Evolutionary conservation across 2,888 invertebrate genomes (phyloP).

Genomic region (Acleris sparsana): DNA sequence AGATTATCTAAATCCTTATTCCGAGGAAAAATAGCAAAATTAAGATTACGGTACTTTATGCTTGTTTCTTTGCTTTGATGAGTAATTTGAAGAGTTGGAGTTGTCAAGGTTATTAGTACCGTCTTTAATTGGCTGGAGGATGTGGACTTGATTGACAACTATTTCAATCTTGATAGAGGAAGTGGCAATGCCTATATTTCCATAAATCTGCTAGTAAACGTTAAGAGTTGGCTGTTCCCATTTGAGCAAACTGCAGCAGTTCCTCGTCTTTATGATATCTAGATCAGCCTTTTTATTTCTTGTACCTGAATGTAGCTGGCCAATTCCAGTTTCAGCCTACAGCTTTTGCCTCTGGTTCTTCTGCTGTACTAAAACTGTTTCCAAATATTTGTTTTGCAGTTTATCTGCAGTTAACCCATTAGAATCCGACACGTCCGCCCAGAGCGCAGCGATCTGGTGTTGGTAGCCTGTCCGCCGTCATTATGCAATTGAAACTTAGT

Average conservation of each 20-base stretch:
- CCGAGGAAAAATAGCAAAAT: slow-evolving; percentile 9
- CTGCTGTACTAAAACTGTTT: not conserved
- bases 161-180: too few species aligned
- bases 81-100: not conserved
- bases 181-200: too few species aligned
- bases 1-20: slow-evolving; percentile 68
- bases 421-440: slow-evolving; percentile 62
- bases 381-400: slow-evolving; percentile 15
- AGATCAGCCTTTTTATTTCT: too few species aligned
- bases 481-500: slow-evolving; percentile 84
- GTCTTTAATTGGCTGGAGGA: not conserved
- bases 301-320: too few species aligned
- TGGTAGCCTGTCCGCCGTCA: slow-evolving; percentile 79
- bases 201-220: too few species aligned
- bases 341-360: too few species aligned
- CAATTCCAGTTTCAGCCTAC: too few species aligned
- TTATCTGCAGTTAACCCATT: slow-evolving; percentile 11
- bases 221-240: too few species aligned
- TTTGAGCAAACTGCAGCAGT: too few species aligned
- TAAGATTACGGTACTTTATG: not conserved
- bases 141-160: too few species aligned
- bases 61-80: not conserved
- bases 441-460: slow-evolving; percentile 53
- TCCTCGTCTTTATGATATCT: too few species aligned
- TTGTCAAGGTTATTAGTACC: too few species aligned